Evolutionary conservation across 2,113 vertebrate genomes (phyloP), one percentile per base, ranked within the genome.

Genomic region (Oostethus manadensis): DNA sequence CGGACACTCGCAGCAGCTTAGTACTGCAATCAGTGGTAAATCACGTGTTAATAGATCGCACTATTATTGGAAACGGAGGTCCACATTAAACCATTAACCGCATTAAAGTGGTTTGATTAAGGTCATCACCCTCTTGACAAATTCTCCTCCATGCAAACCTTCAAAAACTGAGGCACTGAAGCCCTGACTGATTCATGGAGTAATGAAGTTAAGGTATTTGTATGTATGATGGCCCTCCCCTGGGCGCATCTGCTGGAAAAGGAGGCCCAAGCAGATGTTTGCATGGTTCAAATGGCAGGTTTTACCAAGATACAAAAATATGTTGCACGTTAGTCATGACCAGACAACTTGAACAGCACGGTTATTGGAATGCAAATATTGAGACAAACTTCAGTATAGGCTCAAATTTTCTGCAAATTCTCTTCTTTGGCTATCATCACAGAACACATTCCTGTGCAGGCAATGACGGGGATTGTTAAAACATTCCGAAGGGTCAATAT

Each of bases 401-500:
- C 64, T 17, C 60, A 58, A 48, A 62, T 57, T 51, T 70, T 63
- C 53, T 58, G 38, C 13, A 29, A 60, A 40, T 57, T 69, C 56
- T 62, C 17, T 8, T 16, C 61, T 73, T 23, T 66, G 65, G 54
- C 66, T 68, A 54, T 62, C 51, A 65, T 33, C 50, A 60, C 59
- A 42, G 3, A 66, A 53, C 33, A 67, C 46, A n/a, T 60, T 60
- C 68, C 68, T 1, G 0, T 58, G 45, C 13, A 62, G 1, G 18
- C 48, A 71, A 35, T 40, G 1, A 60, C 42, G 49, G 40, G 55
- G 49, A 77, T 15, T 58, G 71, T 78, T 64, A 1, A 33, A 9
- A 62, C 56, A 80, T 78, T 80, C 79, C 79, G 51, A 22, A 54
- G 48, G 68, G 51, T 54, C 61, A 21, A 55, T 64, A 15, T 45